Evolutionary conservation across 92 coral and sea anemone species (phyloP).

Genomic region (Parazoanthus atlanticus): DNA sequence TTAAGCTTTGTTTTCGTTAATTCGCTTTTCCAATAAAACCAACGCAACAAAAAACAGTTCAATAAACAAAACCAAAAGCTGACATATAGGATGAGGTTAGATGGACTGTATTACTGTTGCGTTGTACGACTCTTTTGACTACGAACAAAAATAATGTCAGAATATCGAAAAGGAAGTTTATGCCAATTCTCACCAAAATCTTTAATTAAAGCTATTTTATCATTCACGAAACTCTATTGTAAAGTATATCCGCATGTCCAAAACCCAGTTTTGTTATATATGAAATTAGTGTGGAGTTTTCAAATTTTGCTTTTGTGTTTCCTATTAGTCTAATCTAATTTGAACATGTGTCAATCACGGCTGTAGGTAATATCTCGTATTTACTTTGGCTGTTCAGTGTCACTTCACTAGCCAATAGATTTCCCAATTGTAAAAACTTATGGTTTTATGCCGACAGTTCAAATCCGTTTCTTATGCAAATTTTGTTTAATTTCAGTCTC

Average conservation of each 20-base stretch:
- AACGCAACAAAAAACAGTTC: background rate
- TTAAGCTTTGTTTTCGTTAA: background rate
- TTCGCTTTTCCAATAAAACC: background rate
- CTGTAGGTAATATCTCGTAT: slow-evolving; percentile 1
- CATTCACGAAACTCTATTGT: background rate
- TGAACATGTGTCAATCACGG: slow-evolving; percentile 30
- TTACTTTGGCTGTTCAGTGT: slow-evolving; percentile 23
- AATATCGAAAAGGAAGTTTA: background rate
- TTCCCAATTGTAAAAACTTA: background rate
- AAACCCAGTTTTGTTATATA: background rate
- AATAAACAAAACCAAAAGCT: background rate
- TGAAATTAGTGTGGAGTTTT: slow-evolving; percentile 7
- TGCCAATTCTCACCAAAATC: background rate
- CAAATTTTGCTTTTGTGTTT: slow-evolving; percentile 7
- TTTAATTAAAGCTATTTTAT: too few relatives aligned
- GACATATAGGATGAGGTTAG: background rate
- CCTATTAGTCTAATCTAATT: slow-evolving; percentile 1
- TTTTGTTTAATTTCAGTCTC: slow-evolving; percentile 43
- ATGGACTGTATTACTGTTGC: background rate
- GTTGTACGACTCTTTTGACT: background rate
- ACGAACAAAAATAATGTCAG: too few relatives aligned
- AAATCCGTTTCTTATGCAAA: slow-evolving; percentile 40
- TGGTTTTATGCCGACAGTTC: slow-evolving; percentile 16
- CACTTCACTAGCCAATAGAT: slow-evolving; percentile 6
- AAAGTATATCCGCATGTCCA: background rate